Conservation (phyloP, 2,797 vertebrate genomes). For the Atherinosoma microstoma region DNA sequence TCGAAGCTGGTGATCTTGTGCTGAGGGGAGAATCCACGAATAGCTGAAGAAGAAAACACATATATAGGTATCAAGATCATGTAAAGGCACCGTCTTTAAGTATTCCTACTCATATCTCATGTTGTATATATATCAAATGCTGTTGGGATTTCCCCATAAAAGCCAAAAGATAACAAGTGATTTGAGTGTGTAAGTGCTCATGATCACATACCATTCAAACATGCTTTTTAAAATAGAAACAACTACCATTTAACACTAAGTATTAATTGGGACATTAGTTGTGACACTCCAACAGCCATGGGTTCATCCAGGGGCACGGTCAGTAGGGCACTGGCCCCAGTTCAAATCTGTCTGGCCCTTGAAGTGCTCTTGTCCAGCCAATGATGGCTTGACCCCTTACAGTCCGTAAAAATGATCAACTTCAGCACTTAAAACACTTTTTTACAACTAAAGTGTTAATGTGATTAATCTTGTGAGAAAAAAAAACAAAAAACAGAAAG, state of each 20-base stretch:
- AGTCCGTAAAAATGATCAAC: no score
- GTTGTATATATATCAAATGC: neutral
- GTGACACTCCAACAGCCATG: no score
- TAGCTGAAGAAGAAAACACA: slow-evolving; percentile 73
- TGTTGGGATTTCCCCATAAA: neutral
- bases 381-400: no score
- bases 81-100: neutral
- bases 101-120: neutral
- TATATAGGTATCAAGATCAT: slow-evolving; percentile 22
- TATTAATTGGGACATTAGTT: no score
- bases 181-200: neutral
- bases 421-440: neutral
- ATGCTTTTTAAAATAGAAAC: no score
- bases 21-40: slow-evolving; percentile 88
- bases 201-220: no score
- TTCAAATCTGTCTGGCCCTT: no score
- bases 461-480: neutral
- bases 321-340: no score
- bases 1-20: slow-evolving; percentile 89
- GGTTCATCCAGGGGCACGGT: no score
- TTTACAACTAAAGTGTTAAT: neutral
- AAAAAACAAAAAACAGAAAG: neutral
- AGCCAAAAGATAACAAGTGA: neutral
- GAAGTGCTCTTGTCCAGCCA: no score
- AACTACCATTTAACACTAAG: no score